Evolutionary conservation across 2,113 vertebrate genomes (phyloP), one percentile per base, ranked within the genome.

Genomic region (Paratilapia polleni): DNA sequence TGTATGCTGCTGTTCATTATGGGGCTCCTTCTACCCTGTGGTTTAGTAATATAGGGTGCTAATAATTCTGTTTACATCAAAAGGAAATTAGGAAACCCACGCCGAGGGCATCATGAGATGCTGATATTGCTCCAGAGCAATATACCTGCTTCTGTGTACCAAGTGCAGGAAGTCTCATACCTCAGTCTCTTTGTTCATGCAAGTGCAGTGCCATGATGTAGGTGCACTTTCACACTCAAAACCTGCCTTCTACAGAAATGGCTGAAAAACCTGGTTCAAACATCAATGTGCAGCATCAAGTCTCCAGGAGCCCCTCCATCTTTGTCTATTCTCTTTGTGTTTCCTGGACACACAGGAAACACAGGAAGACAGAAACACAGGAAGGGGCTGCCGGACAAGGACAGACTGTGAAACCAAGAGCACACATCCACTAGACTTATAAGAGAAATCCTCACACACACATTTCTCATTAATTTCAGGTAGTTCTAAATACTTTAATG

Each of bases 271-370:
- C 81, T 77, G 79, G 10, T 89, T 91, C 68, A 88, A 88, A 93
- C 85, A 86, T 78, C 34, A 68, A 87, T 79, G 77, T 57, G 80
- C 61, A 80, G 74, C 61, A 73, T 61, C 57, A 61, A 57, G 73
- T 87, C 86, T 90, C 82, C 80, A 78, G 79, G 80, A 88, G 68
- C 38, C 56, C 64, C 58, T 15, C n/a, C n/a, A 7, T 83, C 38
- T 77, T 89, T 87, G 70, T 85, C 81, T 85, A 90, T 93, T 93
- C 93, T 89, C 85, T 94, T 92, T 93, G 88, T 82, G 56, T 86
- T 92, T 84, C 68, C 52, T 75, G 74, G 54, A 66, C 76, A 14
- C 34, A 66, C 4, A n/a, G n/a, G n/a, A n/a, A n/a, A n/a, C n/a
- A n/a, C n/a, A n/a, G n/a, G n/a, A n/a, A n/a, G n/a, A n/a, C n/a